Base-by-base conservation (phyloP, 2,113 vertebrate species). In the Ascaphus truei region DNA sequence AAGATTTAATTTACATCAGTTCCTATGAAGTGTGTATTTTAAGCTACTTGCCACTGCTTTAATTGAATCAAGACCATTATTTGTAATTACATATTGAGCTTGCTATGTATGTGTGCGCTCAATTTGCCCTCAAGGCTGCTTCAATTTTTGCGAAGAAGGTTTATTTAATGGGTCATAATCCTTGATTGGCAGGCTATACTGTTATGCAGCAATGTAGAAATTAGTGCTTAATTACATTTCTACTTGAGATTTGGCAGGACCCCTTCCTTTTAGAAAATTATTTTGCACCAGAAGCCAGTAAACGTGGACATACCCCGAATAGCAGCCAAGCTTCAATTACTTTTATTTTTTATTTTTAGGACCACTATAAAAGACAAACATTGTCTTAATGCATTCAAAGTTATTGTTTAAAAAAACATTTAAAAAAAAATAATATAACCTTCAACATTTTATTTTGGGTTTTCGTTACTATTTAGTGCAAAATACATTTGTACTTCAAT, bases 101-200 rank as follows among this genome's bases (percentile, higher is more conserved):
- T 15, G 41, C 41, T 43, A 48, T 62, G 59, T 27, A 39, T 47
- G 59, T 48, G 58, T 22, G 27, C 20, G 59, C 27, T 62, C 5
- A 18, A 48, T 62, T 48, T 62, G 59, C 59, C 59, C 59, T 62
- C 59, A 39, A 48, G 59, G 59, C 59, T 62, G 27, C 59, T 62
- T 62, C 59, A 62, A 62, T 62, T 47, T 31, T 41, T 62, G 27
- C 27, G 33, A 62, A 47, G 27, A 45, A 27, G 11, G 39, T 62
- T 62, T 39, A 62, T 62, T 48, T 47, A 62, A 62, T 62, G 59
- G 59, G 59, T 62, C 59, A 48, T 62, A 47, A 62, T 62, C 45
- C 59, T 31, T 62, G 59, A 62, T 33, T 62, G 59, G 37, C 59
- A 62, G 31, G 26, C 27, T 4, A 29, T 47, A 62, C 25, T 62